Conservation (phyloP, 2,113 vertebrate genomes). For the Merops nubicus region DNA sequence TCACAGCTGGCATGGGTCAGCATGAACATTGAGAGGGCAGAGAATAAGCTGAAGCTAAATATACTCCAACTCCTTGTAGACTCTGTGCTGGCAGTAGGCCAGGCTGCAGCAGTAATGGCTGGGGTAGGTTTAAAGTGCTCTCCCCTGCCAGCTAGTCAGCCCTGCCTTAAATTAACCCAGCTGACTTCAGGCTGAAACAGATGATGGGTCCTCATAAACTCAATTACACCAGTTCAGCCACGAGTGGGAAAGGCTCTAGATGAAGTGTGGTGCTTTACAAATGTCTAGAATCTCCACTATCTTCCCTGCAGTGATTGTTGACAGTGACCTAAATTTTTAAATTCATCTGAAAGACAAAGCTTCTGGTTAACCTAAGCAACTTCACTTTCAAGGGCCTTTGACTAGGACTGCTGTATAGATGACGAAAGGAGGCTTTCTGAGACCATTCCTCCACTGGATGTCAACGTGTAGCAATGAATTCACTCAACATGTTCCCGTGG, state of each 20-base stretch:
- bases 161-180: slow-evolving; percentile 58
- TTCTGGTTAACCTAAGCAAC: not conserved
- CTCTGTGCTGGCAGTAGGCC: not conserved
- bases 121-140: slow-evolving; percentile 20
- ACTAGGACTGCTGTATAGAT: not conserved
- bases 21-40: not conserved
- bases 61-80: slow-evolving; percentile 29
- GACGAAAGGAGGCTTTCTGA: slow-evolving; percentile 35
- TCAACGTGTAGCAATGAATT: slow-evolving; percentile 7
- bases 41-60: slow-evolving; percentile 43
- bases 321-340: slow-evolving; percentile 33
- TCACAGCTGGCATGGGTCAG: slow-evolving; percentile 28
- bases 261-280: not conserved
- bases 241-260: not conserved
- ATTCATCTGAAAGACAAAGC: slow-evolving; percentile 23
- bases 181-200: slow-evolving; percentile 29
- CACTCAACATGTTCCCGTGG: slow-evolving; percentile 4
- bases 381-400: not conserved
- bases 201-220: slow-evolving; percentile 28
- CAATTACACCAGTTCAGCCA: not conserved
- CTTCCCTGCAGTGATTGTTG: slow-evolving; percentile 20
- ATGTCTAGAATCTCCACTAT: not conserved
- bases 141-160: slow-evolving; percentile 31
- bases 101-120: slow-evolving; percentile 14
- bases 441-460: not conserved